A percentile compares a stretch with the other conserved stretches of the same genome.
These are phyloP conservation scores for Labia minor DNA, from an alignment of 2,888 invertebrate genomes.

Conservation along the genomic window DNA sequence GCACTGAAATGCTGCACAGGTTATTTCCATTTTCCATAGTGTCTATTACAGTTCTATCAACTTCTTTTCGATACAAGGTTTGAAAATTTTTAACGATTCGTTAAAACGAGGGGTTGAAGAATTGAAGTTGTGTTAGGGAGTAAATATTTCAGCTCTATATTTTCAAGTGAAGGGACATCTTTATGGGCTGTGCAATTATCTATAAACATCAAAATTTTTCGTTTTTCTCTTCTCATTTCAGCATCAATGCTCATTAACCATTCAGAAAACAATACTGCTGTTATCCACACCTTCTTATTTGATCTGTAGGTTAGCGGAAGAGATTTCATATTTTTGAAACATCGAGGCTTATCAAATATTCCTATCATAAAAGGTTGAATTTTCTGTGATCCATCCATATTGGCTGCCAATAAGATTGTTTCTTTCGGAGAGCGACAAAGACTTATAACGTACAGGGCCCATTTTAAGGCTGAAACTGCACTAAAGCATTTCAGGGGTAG, in stretches of 20 bases:
- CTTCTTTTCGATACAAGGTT: constrained; percentile 24
- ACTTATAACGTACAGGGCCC: no score
- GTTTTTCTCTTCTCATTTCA: background rate
- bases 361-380: no score
- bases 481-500: background rate
- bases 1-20: background rate
- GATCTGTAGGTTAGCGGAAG: background rate
- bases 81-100: constrained; percentile 26
- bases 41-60: constrained; percentile 18
- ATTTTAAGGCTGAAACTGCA: background rate
- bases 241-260: background rate
- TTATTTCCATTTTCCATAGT: constrained; percentile 7
- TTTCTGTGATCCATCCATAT: no score
- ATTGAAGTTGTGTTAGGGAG: background rate
- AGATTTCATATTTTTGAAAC: background rate
- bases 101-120: constrained; percentile 25
- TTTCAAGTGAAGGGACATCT: background rate
- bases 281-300: background rate
- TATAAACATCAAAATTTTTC: background rate
- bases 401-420: no score
- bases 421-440: no score
- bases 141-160: background rate
- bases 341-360: no score
- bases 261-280: background rate
- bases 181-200: background rate